A percentile compares a stretch with the other conserved stretches of the same genome.
Conservation (phyloP, 2,113 vertebrate genomes). For the Marmota monax region DNA sequence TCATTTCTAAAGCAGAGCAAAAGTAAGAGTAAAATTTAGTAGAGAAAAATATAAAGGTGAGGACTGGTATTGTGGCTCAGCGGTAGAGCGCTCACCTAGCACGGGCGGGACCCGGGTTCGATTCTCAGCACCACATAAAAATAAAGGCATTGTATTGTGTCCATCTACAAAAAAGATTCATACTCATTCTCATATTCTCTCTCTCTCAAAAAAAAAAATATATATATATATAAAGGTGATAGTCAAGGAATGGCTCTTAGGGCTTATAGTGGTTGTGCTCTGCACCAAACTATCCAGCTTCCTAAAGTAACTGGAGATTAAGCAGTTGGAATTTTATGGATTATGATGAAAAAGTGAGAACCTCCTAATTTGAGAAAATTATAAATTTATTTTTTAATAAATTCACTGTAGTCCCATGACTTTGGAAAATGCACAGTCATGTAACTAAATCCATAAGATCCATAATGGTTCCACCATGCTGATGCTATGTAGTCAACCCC, state of each 20-base stretch:
- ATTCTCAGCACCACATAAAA: no score
- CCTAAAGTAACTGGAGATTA: not conserved
- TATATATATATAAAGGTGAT: not conserved
- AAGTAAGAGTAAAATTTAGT: not conserved
- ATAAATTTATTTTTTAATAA: conserved; percentile 23
- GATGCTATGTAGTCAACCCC: not conserved
- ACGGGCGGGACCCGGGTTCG: no score
- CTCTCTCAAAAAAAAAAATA: no score
- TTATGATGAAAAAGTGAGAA: not conserved
- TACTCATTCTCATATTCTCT: no score
- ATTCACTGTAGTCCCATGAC: not conserved
- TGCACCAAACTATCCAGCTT: not conserved
- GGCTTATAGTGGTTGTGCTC: not conserved
- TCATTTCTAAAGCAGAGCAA: conserved; percentile 45
- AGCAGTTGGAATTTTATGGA: not conserved
- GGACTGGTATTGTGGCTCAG: no score
- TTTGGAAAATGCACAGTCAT: not conserved
- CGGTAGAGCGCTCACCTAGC: no score
- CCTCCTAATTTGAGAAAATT: not conserved
- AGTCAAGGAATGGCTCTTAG: not conserved
- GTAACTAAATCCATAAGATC: not conserved
- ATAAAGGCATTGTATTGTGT: no score
- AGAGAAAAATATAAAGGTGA: conserved; percentile 21
- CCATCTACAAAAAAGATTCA: no score
- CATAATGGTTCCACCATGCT: not conserved